These are phyloP conservation scores for Marasmarcha lunaedactyla DNA, from an alignment of 2,888 invertebrate species.

Conservation along the genomic window DNA sequence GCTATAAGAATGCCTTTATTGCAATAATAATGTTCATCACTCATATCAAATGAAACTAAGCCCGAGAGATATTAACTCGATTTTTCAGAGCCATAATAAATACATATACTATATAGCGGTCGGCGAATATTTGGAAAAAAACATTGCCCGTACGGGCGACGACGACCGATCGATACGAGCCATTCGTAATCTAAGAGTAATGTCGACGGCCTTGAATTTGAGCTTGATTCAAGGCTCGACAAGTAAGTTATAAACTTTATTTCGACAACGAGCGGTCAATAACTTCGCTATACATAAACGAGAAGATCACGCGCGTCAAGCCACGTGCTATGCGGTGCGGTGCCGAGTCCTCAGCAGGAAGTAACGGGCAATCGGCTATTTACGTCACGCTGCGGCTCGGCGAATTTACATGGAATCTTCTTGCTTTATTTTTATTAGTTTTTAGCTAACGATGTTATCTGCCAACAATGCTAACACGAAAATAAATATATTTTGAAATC, in stretches of 20 bases:
- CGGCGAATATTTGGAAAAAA: constrained; percentile 23
- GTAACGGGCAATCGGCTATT: constrained; percentile 14
- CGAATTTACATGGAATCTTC: not conserved
- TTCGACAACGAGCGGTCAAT: constrained; percentile 33
- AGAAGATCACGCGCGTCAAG: constrained; percentile 13
- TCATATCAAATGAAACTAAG: no score
- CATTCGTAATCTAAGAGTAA: constrained; percentile 51
- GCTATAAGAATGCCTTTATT: no score
- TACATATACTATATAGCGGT: no score
- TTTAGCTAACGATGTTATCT: not conserved
- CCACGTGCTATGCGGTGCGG: not conserved
- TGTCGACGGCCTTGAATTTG: constrained; percentile 54
- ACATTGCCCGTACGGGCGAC: constrained; percentile 45
- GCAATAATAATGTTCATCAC: no score
- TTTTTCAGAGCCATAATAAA: no score
- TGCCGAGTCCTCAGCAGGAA: constrained; percentile 14
- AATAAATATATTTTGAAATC: no score
- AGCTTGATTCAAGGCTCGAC: constrained; percentile 32
- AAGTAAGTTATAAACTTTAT: constrained; percentile 19
- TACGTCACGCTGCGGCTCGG: constrained; percentile 3
- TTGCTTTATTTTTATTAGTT: not conserved
- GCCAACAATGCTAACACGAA: no score
- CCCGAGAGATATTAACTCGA: no score
- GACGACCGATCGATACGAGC: constrained; percentile 48
- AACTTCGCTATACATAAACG: constrained; percentile 28